phyloP scores from a whole-genome alignment of 2,888 invertebrate species.

The Myathropa florea region DNA sequence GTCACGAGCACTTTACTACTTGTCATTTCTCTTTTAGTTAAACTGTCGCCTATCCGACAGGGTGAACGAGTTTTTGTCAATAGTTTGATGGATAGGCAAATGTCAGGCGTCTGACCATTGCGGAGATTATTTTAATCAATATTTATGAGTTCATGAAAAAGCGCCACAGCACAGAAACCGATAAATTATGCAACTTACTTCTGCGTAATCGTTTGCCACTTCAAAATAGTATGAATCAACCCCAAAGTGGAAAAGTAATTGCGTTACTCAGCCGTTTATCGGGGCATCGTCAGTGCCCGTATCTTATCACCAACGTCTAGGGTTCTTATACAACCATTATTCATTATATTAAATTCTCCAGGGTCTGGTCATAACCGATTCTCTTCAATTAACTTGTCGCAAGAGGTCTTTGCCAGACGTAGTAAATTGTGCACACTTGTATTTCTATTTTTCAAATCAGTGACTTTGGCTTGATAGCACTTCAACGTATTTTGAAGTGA shows the following conservation, averaged over 20 bases:
- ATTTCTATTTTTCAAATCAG: slow-evolving; percentile 33
- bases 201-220: not conserved
- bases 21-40: not conserved
- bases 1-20: not conserved
- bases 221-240: not conserved
- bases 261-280: not conserved
- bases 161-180: not conserved
- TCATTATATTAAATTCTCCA: not conserved
- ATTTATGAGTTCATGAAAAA: not conserved
- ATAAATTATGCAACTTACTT: not conserved
- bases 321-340: not conserved
- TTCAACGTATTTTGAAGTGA: slow-evolving; percentile 29
- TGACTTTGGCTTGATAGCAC: slow-evolving; percentile 2
- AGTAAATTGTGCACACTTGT: not conserved
- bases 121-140: not conserved
- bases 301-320: not conserved
- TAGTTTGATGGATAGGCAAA: not conserved
- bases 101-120: not conserved
- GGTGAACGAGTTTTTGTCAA: not conserved
- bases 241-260: not conserved
- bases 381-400: no score
- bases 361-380: slow-evolving; percentile 4
- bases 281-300: not conserved
- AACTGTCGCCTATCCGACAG: not conserved
- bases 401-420: not conserved